A percentile compares a stretch with the other conserved stretches of the same genome.
Conservation (phyloP, 2,888 invertebrate genomes). For the Himalopsyche kuldschensis region DNA sequence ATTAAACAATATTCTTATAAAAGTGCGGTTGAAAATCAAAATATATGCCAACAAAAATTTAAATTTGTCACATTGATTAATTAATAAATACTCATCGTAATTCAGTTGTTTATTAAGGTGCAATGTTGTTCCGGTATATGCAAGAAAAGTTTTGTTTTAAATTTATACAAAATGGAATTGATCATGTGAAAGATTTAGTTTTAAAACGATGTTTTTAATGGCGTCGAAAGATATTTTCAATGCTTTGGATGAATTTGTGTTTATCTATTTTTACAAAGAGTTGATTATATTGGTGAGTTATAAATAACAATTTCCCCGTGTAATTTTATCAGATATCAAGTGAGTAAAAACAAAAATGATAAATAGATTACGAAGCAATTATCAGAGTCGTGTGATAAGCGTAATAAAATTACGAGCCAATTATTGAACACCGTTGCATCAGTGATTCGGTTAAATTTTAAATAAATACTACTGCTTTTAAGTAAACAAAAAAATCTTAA, state of each 20-base stretch:
- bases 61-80: too few relatives aligned
- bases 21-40: too few relatives aligned
- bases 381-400: constrained; percentile 3
- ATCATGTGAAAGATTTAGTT: background rate
- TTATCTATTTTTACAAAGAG: background rate
- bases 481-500: too few relatives aligned
- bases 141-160: too few relatives aligned
- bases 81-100: too few relatives aligned
- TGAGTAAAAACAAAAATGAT: constrained; percentile 15
- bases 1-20: too few relatives aligned
- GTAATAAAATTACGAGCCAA: background rate
- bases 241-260: background rate
- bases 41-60: too few relatives aligned
- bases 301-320: constrained; percentile 16
- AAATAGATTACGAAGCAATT: constrained; percentile 14
- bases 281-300: constrained; percentile 7
- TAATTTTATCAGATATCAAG: constrained; percentile 4
- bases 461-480: background rate
- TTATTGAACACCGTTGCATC: background rate
- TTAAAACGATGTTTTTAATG: background rate
- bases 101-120: background rate
- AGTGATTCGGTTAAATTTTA: background rate
- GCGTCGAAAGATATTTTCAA: background rate
- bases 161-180: background rate
- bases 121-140: background rate